These are phyloP conservation scores for Muraenolepis orangiensis DNA, from an alignment of 2,797 vertebrate species.

Conservation along the genomic window DNA sequence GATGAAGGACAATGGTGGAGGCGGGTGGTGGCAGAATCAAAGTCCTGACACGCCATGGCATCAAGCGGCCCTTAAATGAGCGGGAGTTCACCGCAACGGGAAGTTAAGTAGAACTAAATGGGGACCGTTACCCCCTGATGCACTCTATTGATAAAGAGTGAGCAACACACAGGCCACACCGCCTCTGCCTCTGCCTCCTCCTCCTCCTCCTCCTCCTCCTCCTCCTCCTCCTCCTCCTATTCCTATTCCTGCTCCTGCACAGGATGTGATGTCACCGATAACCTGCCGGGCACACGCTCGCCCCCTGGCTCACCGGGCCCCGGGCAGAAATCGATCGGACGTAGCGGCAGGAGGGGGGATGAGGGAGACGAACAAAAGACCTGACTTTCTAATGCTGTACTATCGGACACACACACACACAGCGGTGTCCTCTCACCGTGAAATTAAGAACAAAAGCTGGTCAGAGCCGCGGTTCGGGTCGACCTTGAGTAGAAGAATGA, in stretches of 20 bases:
- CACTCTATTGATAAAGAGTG: slow-evolving; percentile 63
- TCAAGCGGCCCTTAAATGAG: background rate
- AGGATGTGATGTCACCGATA: slow-evolving; percentile 66
- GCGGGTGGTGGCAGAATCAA: too few species aligned
- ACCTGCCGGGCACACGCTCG: slow-evolving; percentile 50
- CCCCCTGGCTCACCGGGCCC: slow-evolving; percentile 53
- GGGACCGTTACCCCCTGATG: slow-evolving; percentile 50
- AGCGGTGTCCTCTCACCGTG: too few species aligned
- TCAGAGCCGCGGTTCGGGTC: too few species aligned
- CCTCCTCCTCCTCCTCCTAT: background rate
- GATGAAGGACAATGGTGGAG: background rate
- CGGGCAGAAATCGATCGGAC: slow-evolving; percentile 60
- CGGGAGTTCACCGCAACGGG: background rate
- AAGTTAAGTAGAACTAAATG: too few species aligned
- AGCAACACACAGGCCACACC: background rate
- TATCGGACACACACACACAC: slow-evolving; percentile 21
- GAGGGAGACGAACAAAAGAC: slow-evolving; percentile 34
- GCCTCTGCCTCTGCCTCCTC: too few species aligned
- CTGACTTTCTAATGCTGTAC: slow-evolving; percentile 38
- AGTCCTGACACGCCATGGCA: too few species aligned
- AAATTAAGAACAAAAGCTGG: too few species aligned
- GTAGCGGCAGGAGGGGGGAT: slow-evolving; percentile 33
- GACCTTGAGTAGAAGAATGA: too few species aligned
- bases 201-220: too few species aligned
- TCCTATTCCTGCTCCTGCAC: slow-evolving; percentile 16